A percentile compares a stretch with the other conserved stretches of the same genome.
These are phyloP conservation scores for Merluccius polli DNA, from an alignment of 2,797 vertebrate species.

Conservation along the genomic window DNA sequence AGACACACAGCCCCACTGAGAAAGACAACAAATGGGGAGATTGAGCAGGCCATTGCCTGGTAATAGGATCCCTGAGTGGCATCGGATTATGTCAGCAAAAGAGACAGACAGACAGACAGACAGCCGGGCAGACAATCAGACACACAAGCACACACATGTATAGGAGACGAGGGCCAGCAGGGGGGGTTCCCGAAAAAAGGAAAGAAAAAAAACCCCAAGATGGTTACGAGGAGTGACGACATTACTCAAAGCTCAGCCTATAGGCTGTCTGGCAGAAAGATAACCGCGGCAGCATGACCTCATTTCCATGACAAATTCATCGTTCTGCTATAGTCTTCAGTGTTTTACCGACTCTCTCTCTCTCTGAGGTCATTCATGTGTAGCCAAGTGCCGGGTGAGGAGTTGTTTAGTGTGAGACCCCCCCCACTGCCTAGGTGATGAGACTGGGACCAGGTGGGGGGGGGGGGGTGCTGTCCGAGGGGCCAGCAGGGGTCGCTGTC, in stretches of 20 bases:
- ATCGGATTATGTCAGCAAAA: constrained; percentile 57
- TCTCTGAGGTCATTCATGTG: not conserved
- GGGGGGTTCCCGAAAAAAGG: no score
- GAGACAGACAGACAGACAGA: constrained; percentile 25
- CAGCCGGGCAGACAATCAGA: not conserved
- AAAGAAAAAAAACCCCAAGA: no score
- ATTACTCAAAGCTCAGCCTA: not conserved
- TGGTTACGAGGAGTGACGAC: not conserved
- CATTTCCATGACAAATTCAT: constrained; percentile 6
- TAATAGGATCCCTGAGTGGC: constrained; percentile 43
- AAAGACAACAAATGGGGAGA: constrained; percentile 22
- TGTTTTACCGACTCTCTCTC: not conserved
- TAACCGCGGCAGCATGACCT: constrained; percentile 5
- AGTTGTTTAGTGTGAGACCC: not conserved
- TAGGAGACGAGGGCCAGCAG: no score
- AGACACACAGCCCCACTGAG: not conserved
- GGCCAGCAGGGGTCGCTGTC: constrained; percentile 69
- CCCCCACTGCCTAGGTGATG: not conserved
- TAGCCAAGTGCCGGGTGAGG: not conserved
- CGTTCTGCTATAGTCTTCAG: not conserved
- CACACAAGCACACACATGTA: not conserved
- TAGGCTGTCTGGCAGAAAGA: constrained; percentile 20
- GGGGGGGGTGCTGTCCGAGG: not conserved
- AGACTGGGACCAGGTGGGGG: not conserved
- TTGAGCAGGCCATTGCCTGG: constrained; percentile 19